These are phyloP conservation scores for Dasysyrphus tricinctus DNA, from an alignment of 2,888 invertebrate genomes.

Conservation along the genomic window DNA sequence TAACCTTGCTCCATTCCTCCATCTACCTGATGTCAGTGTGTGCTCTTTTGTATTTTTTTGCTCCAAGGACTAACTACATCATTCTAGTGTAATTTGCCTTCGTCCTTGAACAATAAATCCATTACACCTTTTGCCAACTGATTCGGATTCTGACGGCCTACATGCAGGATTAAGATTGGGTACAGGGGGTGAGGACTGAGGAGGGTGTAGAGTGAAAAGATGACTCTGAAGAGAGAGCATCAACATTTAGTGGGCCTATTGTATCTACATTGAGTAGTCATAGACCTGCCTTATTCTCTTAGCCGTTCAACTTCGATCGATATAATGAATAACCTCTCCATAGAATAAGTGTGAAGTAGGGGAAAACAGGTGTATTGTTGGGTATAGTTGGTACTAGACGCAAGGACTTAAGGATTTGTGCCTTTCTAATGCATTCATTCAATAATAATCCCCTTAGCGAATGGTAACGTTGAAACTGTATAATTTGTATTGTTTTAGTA, in stretches of 20 bases:
- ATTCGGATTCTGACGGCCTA: conserved; percentile 72
- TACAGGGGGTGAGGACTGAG: fast-evolving
- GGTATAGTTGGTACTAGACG: background rate
- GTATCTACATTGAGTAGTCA: conserved; percentile 49
- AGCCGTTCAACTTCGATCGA: conserved; percentile 48
- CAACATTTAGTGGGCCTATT: conserved; percentile 48
- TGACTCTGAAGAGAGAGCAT: conserved; percentile 30
- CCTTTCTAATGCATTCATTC: background rate
- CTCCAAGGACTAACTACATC: conserved; percentile 55
- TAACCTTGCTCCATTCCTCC: conserved; percentile 49
- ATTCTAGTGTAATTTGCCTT: conserved; percentile 70
- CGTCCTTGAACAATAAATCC: conserved; percentile 75
- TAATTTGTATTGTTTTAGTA: background rate
- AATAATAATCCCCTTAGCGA: background rate
- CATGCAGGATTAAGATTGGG: conserved; percentile 47
- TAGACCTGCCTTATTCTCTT: background rate
- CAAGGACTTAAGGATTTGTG: background rate
- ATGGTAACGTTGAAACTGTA: no score
- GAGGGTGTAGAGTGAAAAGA: background rate
- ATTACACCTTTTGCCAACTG: conserved; percentile 74
- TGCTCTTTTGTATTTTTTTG: conserved; percentile 25
- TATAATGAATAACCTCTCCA: conserved; percentile 24
- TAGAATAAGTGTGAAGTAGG: background rate
- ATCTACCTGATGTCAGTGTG: conserved; percentile 30
- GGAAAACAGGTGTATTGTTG: background rate